These are phyloP conservation scores for Neosalanx taihuensis DNA, from an alignment of 2,797 vertebrate species.

Conservation along the genomic window DNA sequence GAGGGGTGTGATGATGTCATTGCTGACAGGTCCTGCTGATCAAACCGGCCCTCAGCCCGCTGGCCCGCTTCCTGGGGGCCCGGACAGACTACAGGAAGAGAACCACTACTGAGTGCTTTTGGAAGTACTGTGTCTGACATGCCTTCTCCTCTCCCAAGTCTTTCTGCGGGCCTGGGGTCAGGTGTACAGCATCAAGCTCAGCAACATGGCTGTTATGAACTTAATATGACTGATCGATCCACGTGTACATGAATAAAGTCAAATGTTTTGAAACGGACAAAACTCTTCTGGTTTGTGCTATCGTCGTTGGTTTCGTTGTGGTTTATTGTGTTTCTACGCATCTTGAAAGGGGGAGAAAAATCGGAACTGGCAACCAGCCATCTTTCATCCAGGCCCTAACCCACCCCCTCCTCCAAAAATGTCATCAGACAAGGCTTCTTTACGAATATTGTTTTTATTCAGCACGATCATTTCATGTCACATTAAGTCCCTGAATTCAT, in stretches of 20 bases:
- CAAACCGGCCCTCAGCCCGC: constrained; percentile 32
- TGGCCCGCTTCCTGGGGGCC: constrained; percentile 38
- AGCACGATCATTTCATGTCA: constrained; percentile 64
- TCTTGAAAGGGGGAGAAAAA: too few relatives aligned
- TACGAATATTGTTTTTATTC: constrained; percentile 49
- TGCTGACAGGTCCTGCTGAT: constrained; percentile 39
- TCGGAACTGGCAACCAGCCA: too few relatives aligned
- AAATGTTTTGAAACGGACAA: constrained; percentile 14
- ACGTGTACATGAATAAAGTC: not conserved
- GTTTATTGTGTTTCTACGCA: not conserved
- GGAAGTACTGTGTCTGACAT: constrained; percentile 58
- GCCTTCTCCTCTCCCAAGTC: not conserved
- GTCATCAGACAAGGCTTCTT: not conserved
- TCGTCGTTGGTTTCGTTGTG: not conserved
- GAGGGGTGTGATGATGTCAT: too few relatives aligned
- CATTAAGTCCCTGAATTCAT: constrained; percentile 74
- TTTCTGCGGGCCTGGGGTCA: not conserved
- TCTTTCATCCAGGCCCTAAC: too few relatives aligned
- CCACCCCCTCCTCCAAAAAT: not conserved
- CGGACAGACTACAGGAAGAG: constrained; percentile 46
- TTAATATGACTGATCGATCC: not conserved
- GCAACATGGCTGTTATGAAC: not conserved
- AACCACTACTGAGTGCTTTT: constrained; percentile 53
- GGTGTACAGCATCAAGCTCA: not conserved
- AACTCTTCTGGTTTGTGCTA: not conserved